Base-by-base conservation (phyloP, 2,888 invertebrate genomes). In the Luperina nickerlii region DNA sequence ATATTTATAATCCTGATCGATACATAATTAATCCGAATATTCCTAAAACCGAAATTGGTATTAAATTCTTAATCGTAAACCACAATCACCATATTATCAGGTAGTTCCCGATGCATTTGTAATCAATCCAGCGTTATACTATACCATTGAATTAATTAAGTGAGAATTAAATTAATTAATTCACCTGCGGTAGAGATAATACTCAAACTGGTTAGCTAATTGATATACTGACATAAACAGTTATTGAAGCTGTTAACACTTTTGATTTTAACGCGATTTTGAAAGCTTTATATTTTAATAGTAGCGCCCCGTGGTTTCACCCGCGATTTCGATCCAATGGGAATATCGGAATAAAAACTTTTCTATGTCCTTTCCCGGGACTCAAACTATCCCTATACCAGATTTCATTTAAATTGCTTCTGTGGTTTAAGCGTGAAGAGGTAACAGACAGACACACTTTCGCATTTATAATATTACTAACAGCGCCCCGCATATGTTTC, bases 151-250 rank as follows among this genome's bases (percentile, higher is more conserved):
- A 65, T 81, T 76, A 81, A 88, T 88, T 68, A 38, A 68, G 65
- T 85, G 68, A 60, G 63, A 88, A 72, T 74, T 60, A 69, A 72
- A 76, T 76, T 72, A 88, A 85, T 85, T 62, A 81, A 76, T 85
- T 68, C 71, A 74, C 74, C 73, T 74, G 79, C 42, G 80, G 54
- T 57, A 1, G 24, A 85, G 86, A 76, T 85, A 76, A 82, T 69
- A 74, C 32, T 8, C 2, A 9, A 88, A 81, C 88, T 67, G 68
- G 85, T 85, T 81, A n/a, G 15, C 45, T 75, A 79, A 74, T 67
- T 74, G 45, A 78, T 74, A n/a, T 48, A 32, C 32, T 11, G 11
- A 63, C 13, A 20, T 15, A 20, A 5, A 66, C 27, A 42, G 24
- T 32, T 78, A 69, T 38, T 71, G 63, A 75, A 57, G 54, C 24